Evolutionary conservation across 2,797 vertebrate genomes (phyloP).

Genomic region (Enteromius treurensis): DNA sequence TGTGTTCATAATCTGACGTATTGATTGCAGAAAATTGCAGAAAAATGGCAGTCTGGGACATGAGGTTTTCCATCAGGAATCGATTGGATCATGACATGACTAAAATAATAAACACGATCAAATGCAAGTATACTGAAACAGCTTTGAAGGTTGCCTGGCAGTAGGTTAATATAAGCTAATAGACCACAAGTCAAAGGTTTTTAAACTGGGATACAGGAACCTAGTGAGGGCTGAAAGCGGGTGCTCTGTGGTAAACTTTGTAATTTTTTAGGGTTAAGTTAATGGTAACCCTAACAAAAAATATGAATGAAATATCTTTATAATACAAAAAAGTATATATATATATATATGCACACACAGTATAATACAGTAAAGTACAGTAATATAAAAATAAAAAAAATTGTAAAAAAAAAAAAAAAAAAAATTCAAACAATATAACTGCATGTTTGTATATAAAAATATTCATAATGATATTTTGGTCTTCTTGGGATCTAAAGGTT

Average conservation of each 20-base stretch:
- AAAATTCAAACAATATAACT: neutral
- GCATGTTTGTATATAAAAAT: neutral
- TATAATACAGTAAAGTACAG: neutral
- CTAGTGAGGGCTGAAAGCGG: neutral
- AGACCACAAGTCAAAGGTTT: neutral
- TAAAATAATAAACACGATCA: neutral
- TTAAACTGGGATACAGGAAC: neutral
- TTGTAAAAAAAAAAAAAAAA: too few relatives aligned
- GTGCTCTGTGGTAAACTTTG: neutral
- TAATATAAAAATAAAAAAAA: neutral
- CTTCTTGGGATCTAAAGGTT: neutral
- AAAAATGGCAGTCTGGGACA: neutral
- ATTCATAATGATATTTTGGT: neutral
- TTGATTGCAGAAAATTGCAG: neutral
- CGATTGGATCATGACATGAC: neutral
- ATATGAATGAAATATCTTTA: neutral
- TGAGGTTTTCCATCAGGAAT: neutral
- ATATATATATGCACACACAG: neutral
- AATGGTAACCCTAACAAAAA: neutral
- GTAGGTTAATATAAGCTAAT: neutral
- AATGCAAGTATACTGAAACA: neutral
- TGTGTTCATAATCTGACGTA: neutral
- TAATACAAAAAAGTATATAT: neutral
- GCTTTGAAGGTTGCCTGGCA: neutral
- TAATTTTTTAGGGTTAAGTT: neutral